Conservation (phyloP, 1,140 invertebrate genomes). For the Palaemon carinicauda region DNA sequence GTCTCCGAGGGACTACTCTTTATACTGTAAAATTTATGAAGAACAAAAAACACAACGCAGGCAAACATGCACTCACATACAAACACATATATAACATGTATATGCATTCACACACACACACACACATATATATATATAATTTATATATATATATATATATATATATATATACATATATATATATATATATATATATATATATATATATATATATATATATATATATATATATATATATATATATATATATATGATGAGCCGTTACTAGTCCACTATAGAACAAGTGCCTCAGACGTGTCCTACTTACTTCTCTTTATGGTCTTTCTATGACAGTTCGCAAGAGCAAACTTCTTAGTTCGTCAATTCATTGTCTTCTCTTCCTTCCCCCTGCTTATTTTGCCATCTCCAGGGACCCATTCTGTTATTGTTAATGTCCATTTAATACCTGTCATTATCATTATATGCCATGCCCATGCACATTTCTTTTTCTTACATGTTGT, state of each 20-base stretch:
- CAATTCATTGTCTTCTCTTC: too few relatives aligned
- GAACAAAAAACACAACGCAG: not conserved
- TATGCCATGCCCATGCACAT: too few relatives aligned
- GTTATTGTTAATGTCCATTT: too few relatives aligned
- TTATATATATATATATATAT: not conserved
- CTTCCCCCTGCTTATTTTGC: too few relatives aligned
- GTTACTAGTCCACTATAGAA: too few relatives aligned
- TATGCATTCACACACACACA: not conserved
- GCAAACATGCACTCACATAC: not conserved
- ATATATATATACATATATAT: not conserved
- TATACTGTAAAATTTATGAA: not conserved
- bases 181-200: not conserved
- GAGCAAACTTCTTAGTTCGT: too few relatives aligned
- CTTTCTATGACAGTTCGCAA: too few relatives aligned
- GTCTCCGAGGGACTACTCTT: not conserved
- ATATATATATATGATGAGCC: not conserved
- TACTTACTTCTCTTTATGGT: too few relatives aligned
- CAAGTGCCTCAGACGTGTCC: too few relatives aligned
- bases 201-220: not conserved
- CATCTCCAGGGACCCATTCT: too few relatives aligned
- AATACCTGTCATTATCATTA: too few relatives aligned
- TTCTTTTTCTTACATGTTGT: too few relatives aligned
- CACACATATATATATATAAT: not conserved
- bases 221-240: not conserved
- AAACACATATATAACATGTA: not conserved